phyloP scores from a whole-genome alignment of 2,113 vertebrate species.

The Muntiacus reevesi region DNA sequence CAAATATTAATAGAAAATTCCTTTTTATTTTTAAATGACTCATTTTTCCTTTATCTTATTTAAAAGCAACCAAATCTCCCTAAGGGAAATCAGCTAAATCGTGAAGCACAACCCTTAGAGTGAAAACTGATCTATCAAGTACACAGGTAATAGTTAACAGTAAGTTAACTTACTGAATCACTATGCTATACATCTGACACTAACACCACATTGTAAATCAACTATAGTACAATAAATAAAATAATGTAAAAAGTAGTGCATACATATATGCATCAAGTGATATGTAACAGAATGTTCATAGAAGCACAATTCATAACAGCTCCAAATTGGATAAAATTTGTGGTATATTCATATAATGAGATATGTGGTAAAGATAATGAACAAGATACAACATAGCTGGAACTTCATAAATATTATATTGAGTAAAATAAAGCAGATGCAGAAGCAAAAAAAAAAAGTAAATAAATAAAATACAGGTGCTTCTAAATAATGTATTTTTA shows the following conservation, averaged over 20 bases:
- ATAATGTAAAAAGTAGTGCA: neutral
- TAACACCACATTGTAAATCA: neutral
- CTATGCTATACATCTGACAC: neutral
- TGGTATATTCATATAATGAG: neutral
- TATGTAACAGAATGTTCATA: neutral
- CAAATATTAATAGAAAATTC: neutral
- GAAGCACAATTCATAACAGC: neutral
- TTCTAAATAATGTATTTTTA: neutral
- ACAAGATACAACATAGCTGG: neutral
- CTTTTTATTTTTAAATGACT: neutral
- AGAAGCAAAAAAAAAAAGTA: neutral
- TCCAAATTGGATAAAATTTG: neutral
- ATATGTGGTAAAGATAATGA: neutral
- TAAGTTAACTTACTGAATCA: neutral
- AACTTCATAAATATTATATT: neutral
- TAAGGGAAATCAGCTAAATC: neutral
- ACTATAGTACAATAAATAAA: neutral
- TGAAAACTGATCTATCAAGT: neutral
- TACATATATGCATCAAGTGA: neutral
- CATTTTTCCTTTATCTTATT: neutral
- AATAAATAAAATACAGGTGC: neutral
- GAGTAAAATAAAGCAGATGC: neutral
- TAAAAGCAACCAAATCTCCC: neutral
- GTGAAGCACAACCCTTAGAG: neutral
- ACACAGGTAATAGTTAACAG: neutral